Evolutionary conservation across 1,140 invertebrate genomes (phyloP).

Genomic region (Tribolium madens): DNA sequence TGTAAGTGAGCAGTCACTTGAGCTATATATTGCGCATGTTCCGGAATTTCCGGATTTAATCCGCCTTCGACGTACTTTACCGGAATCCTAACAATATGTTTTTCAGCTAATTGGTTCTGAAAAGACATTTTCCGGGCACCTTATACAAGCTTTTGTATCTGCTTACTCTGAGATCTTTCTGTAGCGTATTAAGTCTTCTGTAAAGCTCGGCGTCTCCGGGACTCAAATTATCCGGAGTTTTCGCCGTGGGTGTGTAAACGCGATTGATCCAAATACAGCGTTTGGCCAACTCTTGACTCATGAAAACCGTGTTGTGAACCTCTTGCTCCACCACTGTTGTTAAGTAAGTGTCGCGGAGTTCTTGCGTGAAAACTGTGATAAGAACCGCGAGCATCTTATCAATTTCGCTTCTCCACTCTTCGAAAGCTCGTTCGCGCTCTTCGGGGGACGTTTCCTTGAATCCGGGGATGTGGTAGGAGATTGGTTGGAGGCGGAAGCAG

Average conservation of each 20-base stretch:
- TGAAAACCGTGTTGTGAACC: slow-evolving; percentile 82
- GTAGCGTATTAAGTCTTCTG: slow-evolving; percentile 75
- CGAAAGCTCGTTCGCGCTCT: slow-evolving; percentile 67
- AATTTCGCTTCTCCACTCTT: slow-evolving; percentile 72
- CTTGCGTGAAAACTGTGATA: slow-evolving; percentile 76
- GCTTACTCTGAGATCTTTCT: slow-evolving; percentile 78
- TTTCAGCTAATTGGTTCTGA: slow-evolving; percentile 72
- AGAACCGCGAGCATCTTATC: slow-evolving; percentile 77
- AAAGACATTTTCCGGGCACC: slow-evolving; percentile 47
- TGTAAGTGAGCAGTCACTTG: slow-evolving; percentile 70
- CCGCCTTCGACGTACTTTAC: slow-evolving; percentile 71
- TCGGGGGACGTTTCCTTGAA: slow-evolving; percentile 66
- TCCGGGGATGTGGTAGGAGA: slow-evolving; percentile 70
- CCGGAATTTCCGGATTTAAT: slow-evolving; percentile 67
- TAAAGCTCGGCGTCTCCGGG: slow-evolving; percentile 73
- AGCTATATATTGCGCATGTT: slow-evolving; percentile 74
- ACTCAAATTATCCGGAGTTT: slow-evolving; percentile 66
- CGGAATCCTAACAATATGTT: slow-evolving; percentile 73
- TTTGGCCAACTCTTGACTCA: slow-evolving; percentile 80
- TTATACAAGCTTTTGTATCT: no score
- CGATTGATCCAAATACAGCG: slow-evolving; percentile 80
- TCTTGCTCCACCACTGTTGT: slow-evolving; percentile 85
- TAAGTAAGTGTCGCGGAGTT: slow-evolving; percentile 82
- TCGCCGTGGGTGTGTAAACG: slow-evolving; percentile 67
- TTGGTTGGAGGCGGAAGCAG: slow-evolving; percentile 79